Conservation (phyloP, 1,140 invertebrate genomes). For the Paramacrobiotus metropolitanus region DNA sequence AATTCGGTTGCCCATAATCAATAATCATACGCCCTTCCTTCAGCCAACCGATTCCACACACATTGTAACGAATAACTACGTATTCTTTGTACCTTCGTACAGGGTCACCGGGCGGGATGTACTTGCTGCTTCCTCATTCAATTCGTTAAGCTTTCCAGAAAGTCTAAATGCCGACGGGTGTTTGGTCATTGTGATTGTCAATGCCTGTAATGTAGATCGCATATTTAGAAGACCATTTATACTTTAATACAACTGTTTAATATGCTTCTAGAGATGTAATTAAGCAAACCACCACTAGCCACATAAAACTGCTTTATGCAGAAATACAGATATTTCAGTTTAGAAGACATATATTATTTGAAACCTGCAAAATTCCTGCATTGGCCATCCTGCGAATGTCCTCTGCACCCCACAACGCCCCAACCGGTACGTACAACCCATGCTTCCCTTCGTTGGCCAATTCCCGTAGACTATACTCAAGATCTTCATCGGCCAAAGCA, state of each 20-base stretch:
- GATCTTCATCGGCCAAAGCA: not conserved
- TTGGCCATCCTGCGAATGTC: constrained; percentile 39
- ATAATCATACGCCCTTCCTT: no score
- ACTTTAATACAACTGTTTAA: no score
- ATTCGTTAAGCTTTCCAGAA: constrained; percentile 21
- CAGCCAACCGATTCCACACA: no score
- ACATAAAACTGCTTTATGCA: not conserved
- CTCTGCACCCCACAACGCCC: constrained; percentile 36
- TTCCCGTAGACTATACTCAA: not conserved
- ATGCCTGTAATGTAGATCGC: constrained; percentile 18
- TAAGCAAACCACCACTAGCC: not conserved
- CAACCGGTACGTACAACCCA: constrained; percentile 31
- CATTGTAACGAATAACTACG: no score
- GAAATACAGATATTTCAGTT: constrained; percentile 20
- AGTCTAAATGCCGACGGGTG: constrained; percentile 32
- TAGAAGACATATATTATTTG: no score
- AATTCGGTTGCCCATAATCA: constrained; percentile 5
- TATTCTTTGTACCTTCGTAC: constrained; percentile 29
- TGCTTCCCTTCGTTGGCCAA: constrained; percentile 19
- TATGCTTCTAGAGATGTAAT: no score
- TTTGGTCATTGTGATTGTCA: constrained; percentile 35
- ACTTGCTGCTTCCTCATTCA: constrained; percentile 23
- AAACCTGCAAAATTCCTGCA: constrained; percentile 27
- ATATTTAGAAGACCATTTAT: not conserved
- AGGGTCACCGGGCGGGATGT: constrained; percentile 19